Evolutionary conservation across 2,797 vertebrate genomes (phyloP), one percentile per base, ranked within the genome.

Genomic region (Spinibarbus caldwelli): DNA sequence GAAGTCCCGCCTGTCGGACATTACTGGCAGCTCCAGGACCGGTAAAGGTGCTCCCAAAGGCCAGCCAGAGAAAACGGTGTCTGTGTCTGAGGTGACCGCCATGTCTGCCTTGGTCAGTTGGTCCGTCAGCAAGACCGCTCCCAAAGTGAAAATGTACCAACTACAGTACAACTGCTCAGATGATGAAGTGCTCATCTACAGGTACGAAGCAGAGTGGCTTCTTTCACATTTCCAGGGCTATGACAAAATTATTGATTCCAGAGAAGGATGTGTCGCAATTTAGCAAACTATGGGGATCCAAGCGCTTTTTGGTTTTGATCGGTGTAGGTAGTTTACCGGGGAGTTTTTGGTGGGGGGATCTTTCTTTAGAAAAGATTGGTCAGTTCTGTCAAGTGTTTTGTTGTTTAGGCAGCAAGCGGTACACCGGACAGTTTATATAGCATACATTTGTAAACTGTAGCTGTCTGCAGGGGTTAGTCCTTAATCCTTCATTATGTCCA

Each of bases 121-220:
- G 97, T 96, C 95, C 0, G 95, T 98, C 88, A 97, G 96, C 93
- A 96, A 96, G 85, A 95, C 96, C 0, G 96, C 97, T 0, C 97
- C 97, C 17, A 95, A 96, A 64, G 97, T 99, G 82, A 98, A 98
- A 94, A 98, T 99, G 97, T 98, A 96, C 91, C 97, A 99, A 91
- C 94, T 99, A 21, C 97, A 99, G 83, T 99, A 99, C 91, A 99
- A 99, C 92, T 98, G 97, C 91, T 98, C 97, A 0, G 96, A 97
- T 76, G 97, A 99, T 66, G 96, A 99, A 92, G 97, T 98, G 77
- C 95, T 98, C 70, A 97, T 98, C 78, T 98, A 99, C 96, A 98
- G 97, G 97, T 99, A 96, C 94, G 79, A 36, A 64, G 73, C 82
- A 38, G 49, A 52, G 1, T 64, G 38, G 9, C 5, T 36, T 75